Conservation (phyloP, 2,888 invertebrate species). For the Diaprepes abbreviatus region DNA sequence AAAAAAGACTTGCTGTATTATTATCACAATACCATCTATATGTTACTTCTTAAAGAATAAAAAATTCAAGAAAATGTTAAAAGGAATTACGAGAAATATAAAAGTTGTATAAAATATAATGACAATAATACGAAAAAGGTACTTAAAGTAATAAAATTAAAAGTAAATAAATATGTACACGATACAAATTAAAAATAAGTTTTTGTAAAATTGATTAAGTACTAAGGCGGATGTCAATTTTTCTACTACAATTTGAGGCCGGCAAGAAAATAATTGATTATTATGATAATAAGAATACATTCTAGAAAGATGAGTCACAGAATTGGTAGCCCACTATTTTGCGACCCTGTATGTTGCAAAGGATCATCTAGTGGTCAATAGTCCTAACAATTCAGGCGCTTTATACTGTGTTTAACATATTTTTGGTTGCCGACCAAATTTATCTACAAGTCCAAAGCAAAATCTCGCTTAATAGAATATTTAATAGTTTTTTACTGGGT, state of each 20-base stretch:
- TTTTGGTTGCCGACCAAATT: too few relatives aligned
- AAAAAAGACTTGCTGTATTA: background rate
- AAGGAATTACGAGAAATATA: slow-evolving; percentile 4
- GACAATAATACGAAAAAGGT: slow-evolving; percentile 29
- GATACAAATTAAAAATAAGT: slow-evolving; percentile 26
- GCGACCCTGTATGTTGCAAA: too few relatives aligned
- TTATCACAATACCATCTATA: background rate
- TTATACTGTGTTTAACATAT: too few relatives aligned
- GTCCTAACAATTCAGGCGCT: too few relatives aligned
- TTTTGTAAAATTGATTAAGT: slow-evolving; percentile 28
- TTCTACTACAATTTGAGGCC: background rate
- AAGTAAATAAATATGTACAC: slow-evolving; percentile 38
- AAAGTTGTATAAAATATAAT: slow-evolving; percentile 2
- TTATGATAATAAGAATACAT: too few relatives aligned
- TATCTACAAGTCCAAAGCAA: too few relatives aligned
- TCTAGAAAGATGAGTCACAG: too few relatives aligned
- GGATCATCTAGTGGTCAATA: too few relatives aligned
- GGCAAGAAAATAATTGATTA: too few relatives aligned
- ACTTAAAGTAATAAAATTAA: slow-evolving; percentile 39
- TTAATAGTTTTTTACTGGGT: too few relatives aligned
- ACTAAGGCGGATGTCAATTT: slow-evolving; percentile 21
- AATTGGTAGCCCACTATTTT: too few relatives aligned
- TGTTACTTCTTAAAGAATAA: background rate
- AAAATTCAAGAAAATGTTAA: background rate
- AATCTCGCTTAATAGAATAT: too few relatives aligned